Percentiles rank a stretch among this genome's conserved stretches.
phyloP scores from a whole-genome alignment of 2,797 vertebrate genomes.

The Enteromius fasciolatus region DNA sequence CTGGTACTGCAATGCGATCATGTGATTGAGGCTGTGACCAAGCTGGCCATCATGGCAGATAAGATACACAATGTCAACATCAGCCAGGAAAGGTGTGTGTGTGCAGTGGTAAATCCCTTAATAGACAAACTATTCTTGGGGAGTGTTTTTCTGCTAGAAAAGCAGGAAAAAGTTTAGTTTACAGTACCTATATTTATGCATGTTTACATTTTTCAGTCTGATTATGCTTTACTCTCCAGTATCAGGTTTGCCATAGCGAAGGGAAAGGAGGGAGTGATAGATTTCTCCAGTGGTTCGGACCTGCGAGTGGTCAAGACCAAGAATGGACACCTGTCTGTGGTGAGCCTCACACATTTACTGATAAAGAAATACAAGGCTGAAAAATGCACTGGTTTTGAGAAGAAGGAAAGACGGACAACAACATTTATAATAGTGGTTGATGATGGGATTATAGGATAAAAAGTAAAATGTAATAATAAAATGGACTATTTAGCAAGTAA shows the following conservation, averaged over 20 bases:
- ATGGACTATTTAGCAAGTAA: background rate
- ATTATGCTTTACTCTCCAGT: slow-evolving; percentile 68
- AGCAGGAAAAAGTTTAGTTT: background rate
- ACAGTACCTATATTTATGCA: background rate
- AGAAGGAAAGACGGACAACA: background rate
- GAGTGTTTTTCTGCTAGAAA: background rate
- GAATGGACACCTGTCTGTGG: slow-evolving; percentile 95
- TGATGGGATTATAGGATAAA: background rate
- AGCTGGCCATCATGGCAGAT: slow-evolving; percentile 86
- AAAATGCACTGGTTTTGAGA: slow-evolving; percentile 1
- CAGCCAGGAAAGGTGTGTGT: slow-evolving; percentile 89
- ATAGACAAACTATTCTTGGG: background rate
- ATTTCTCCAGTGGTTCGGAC: slow-evolving; percentile 90
- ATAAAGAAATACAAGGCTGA: background rate
- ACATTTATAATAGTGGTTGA: background rate
- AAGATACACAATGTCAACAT: slow-evolving; percentile 88
- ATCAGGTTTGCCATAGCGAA: slow-evolving; percentile 89
- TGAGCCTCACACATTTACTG: slow-evolving; percentile 73
- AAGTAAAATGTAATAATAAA: background rate
- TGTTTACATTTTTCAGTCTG: background rate
- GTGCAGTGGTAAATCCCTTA: background rate
- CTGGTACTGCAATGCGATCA: slow-evolving; percentile 91
- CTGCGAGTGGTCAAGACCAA: slow-evolving; percentile 93
- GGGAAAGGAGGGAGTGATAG: slow-evolving; percentile 91
- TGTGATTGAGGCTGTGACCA: slow-evolving; percentile 92